Evolutionary conservation across 2,113 vertebrate genomes (phyloP), one percentile per base, ranked within the genome.

Genomic region (Uria aalge): DNA sequence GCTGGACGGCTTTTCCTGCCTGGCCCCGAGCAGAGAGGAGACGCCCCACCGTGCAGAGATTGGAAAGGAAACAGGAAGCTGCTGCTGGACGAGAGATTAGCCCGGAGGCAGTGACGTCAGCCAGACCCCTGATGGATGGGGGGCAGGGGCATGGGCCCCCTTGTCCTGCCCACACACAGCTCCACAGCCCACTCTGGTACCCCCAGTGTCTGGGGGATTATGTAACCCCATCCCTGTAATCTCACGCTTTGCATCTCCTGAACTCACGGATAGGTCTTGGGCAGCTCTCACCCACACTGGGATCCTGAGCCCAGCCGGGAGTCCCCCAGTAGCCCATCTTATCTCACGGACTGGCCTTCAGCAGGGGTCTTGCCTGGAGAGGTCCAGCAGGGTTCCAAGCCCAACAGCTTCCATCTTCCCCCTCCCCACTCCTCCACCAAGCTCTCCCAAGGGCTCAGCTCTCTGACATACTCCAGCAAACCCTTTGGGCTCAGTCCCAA

Each of bases 11-110:
- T 92, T 48, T 97, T 98, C 98, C 97, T 97, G 97, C 71, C 86
- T 88, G 92, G 91, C 77, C 60, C 64, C 6, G 1, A 67, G 90
- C 8, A 7, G 71, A 32, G 80, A 48, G 80, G 82, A 93, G 92
- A 78, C 81, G 38, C 95, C 92, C 95, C 41, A 8, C 47, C 1
- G 29, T 0, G 56, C 92, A 81, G 21, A 73, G 94, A 69, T 67
- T 97, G 95, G 94, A 97, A 90, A 94, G 97, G 97, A 98, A 98
- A 98, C 68, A 13, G 97, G 97, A 98, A 98, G 48, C 88, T 87
- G 96, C 95, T 97, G 97, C 90, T 89, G 84, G 73, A 69, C 0
- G 5, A 36, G 91, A 98, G 96, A 98, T 98, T 97, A 98, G 95
- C 69, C 52, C 2, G 5, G 57, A 74, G 94, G 41, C 64, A 4